Evolutionary conservation across 2,888 invertebrate species (phyloP), one percentile per base, ranked within the genome.

Genomic region (Papilio demoleus): DNA sequence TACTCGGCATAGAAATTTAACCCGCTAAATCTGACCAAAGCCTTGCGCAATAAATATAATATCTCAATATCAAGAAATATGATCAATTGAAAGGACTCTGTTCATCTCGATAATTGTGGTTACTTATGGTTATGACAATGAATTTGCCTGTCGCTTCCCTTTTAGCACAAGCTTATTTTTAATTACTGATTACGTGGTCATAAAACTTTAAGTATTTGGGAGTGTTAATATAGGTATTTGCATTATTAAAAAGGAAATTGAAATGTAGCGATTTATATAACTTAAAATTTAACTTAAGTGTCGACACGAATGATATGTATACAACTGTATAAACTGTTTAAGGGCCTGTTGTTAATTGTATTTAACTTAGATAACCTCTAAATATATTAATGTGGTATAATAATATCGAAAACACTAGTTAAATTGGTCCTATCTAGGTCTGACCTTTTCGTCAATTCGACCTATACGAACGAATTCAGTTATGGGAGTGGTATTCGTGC

Each of bases 1-100:
- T 74, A 74, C 72, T 71, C 70, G 69, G 70, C 67, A 67, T 70
- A 67, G 75, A 72, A 75, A 73, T 67, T 68, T 71, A 70, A 73
- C 42, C 71, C 68, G 68, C 69, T 69, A 69, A 70, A 74, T 66
- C 59, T 67, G 60, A 71, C 70, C 70, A 68, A 71, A 73, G 59
- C 66, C 67, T 70, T 65, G 63, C 47, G 68, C 58, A 68, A 66
- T 65, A 22, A 61, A 65, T 60, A 60, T 31, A 63, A 64, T 59
- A 64, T 60, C 58, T 68, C 64, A 40, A 64, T 68, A 68, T 31
- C 64, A 68, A 50, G 68, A 60, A 68, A 68, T 47, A 64, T 40
- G 50, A 68, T 56, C 34, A 40, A 34, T 62, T 53, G n/a, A 53
- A 53, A 53, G 27, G 53, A 53, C 27, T 4, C 12, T 50, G 47